Evolutionary conservation across 1,140 invertebrate genomes (phyloP).

Genomic region (Bombus huntii): DNA sequence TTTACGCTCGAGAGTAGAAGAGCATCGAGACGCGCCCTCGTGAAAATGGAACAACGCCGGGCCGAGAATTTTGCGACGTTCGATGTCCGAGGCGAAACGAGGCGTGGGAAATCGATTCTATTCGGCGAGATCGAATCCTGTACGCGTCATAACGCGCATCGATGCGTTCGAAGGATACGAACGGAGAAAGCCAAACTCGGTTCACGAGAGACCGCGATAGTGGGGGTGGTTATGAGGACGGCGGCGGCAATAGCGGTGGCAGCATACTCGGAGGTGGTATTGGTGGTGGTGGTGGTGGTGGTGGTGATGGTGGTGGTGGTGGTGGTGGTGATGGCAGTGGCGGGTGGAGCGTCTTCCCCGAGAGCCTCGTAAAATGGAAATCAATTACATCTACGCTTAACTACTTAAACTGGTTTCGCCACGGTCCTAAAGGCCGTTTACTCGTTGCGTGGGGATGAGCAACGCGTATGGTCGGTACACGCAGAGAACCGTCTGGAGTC

Average conservation of each 20-base stretch:
- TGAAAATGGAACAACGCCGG: not conserved
- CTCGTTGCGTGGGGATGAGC: slow-evolving; percentile 59
- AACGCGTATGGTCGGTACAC: slow-evolving; percentile 55
- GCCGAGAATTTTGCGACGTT: not conserved
- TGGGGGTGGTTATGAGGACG: slow-evolving; percentile 26
- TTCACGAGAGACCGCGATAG: slow-evolving; percentile 38
- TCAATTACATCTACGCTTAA: slow-evolving; percentile 83
- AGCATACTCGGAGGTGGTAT: not conserved
- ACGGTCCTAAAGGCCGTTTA: slow-evolving; percentile 78
- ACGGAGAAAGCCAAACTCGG: not conserved
- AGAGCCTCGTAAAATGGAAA: slow-evolving; percentile 82
- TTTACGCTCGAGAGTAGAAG: not conserved
- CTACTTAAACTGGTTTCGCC: slow-evolving; percentile 83
- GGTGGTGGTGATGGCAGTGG: slow-evolving; percentile 42
- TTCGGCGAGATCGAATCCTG: slow-evolving; percentile 5
- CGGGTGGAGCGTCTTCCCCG: slow-evolving; percentile 70
- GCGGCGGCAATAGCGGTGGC: not conserved
- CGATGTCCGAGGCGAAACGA: slow-evolving; percentile 33
- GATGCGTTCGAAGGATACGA: slow-evolving; percentile 37
- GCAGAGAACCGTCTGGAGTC: slow-evolving; percentile 26
- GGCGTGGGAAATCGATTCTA: slow-evolving; percentile 59
- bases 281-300: not conserved
- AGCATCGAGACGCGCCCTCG: not conserved
- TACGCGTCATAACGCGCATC: slow-evolving; percentile 50
- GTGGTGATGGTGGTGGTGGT: slow-evolving; percentile 6